Percentiles rank a stretch among this genome's conserved stretches.
These are phyloP conservation scores for Melitaea cinxia DNA, from an alignment of 1,140 invertebrate species.

Conservation along the genomic window DNA sequence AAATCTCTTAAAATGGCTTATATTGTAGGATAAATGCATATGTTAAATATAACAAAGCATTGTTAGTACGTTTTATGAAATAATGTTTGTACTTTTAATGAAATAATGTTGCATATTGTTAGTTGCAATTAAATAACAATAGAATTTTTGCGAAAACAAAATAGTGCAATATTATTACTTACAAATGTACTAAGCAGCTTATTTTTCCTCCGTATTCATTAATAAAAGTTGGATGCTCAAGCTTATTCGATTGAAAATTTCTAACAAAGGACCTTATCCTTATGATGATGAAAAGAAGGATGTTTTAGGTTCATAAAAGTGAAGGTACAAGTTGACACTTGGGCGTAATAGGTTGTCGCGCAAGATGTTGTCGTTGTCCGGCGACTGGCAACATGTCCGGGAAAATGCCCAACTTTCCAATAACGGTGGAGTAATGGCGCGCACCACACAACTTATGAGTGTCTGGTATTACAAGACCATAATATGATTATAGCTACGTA, in stretches of 20 bases:
- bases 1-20: background rate
- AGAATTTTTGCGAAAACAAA: too few species aligned
- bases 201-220: too few species aligned
- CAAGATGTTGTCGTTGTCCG: conserved; percentile 70
- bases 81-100: too few species aligned
- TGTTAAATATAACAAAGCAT: too few species aligned
- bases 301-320: conserved; percentile 35
- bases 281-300: background rate
- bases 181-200: too few species aligned
- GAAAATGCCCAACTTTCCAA: conserved; percentile 67
- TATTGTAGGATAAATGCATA: too few species aligned
- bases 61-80: too few species aligned
- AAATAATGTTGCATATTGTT: too few species aligned
- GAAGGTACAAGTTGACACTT: conserved; percentile 58
- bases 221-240: too few species aligned
- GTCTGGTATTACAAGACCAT: conserved; percentile 42
- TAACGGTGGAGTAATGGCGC: conserved; percentile 66
- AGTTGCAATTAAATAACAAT: too few species aligned
- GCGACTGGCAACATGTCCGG: conserved; percentile 54
- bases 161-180: too few species aligned
- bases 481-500: conserved; percentile 21
- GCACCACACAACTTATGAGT: conserved; percentile 58
- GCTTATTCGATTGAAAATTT: too few species aligned
- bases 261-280: background rate
- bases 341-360: conserved; percentile 70